Percentiles rank a stretch among this genome's conserved stretches.
These are phyloP conservation scores for Teleopsis dalmanni DNA, from an alignment of 1,140 invertebrate genomes.

Conservation along the genomic window DNA sequence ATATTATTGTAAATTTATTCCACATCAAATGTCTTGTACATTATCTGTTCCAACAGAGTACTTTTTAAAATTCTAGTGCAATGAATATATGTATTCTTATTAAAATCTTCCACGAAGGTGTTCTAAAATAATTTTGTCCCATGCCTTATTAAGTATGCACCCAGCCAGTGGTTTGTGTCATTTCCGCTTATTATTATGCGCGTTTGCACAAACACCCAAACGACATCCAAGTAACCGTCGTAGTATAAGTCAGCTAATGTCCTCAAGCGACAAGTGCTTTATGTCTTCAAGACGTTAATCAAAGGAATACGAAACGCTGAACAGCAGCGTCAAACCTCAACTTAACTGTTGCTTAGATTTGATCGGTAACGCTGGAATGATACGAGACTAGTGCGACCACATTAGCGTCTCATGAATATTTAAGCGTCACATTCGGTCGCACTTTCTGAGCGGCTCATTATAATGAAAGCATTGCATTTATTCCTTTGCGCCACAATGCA, in stretches of 20 bases:
- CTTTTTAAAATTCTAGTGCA: neutral
- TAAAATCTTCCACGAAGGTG: neutral
- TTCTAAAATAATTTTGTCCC: neutral
- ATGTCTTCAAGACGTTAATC: neutral
- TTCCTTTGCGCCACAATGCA: too few species aligned
- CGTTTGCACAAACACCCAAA: neutral
- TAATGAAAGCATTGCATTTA: too few species aligned
- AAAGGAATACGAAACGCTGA: neutral
- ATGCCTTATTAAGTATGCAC: too few species aligned
- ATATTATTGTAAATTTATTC: neutral
- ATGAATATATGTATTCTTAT: neutral
- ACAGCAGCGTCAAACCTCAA: neutral
- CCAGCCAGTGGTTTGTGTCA: neutral
- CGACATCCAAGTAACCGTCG: neutral
- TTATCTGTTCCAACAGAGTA: neutral
- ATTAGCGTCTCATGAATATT: slow-evolving; percentile 37
- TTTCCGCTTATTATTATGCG: slow-evolving; percentile 1
- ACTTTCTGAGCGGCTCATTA: slow-evolving; percentile 42
- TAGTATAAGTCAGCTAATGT: neutral
- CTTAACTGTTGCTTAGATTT: too few species aligned
- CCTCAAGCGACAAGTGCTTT: slow-evolving; percentile 9
- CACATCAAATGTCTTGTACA: neutral
- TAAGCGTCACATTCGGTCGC: slow-evolving; percentile 44
- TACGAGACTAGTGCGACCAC: neutral
- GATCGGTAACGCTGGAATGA: too few species aligned